Conservation (phyloP, 2,888 invertebrate genomes). For the Diadromus collaris region DNA sequence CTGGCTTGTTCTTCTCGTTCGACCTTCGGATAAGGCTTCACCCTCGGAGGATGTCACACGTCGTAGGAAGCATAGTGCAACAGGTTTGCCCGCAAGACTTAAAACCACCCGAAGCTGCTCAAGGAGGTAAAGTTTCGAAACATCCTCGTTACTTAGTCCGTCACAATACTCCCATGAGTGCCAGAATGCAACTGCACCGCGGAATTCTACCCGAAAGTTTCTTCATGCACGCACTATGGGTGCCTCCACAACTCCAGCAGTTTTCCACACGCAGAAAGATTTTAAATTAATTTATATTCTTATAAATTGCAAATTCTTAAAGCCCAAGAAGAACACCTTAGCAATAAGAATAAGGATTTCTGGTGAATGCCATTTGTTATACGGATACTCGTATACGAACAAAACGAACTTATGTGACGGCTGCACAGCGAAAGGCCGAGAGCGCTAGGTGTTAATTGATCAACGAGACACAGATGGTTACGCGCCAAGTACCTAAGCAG, state of each 20-base stretch:
- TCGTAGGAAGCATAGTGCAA: constrained; percentile 63
- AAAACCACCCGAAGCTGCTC: constrained; percentile 42
- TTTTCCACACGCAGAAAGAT: background rate
- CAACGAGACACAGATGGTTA: constrained; percentile 54
- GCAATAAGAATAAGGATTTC: background rate
- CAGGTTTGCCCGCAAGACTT: constrained; percentile 67
- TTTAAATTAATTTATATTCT: too few species aligned
- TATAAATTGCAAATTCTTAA: background rate
- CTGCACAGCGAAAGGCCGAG: constrained; percentile 18
- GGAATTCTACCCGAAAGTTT: background rate
- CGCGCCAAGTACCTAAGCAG: constrained; percentile 46
- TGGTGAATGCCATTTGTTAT: background rate
- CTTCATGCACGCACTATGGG: background rate
- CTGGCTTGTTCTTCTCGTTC: constrained; percentile 3
- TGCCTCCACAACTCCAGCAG: background rate
- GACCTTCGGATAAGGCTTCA: constrained; percentile 1
- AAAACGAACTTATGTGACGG: constrained; percentile 36
- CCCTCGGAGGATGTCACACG: constrained; percentile 63
- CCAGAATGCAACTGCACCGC: background rate
- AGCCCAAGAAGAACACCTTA: too few species aligned
- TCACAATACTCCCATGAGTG: constrained; percentile 19
- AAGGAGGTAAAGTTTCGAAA: constrained; percentile 45
- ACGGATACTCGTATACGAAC: background rate
- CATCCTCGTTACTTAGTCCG: constrained; percentile 43
- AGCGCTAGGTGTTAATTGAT: constrained; percentile 61